Conservation (phyloP, 2,113 vertebrate genomes). For the Cardinalis cardinalis region DNA sequence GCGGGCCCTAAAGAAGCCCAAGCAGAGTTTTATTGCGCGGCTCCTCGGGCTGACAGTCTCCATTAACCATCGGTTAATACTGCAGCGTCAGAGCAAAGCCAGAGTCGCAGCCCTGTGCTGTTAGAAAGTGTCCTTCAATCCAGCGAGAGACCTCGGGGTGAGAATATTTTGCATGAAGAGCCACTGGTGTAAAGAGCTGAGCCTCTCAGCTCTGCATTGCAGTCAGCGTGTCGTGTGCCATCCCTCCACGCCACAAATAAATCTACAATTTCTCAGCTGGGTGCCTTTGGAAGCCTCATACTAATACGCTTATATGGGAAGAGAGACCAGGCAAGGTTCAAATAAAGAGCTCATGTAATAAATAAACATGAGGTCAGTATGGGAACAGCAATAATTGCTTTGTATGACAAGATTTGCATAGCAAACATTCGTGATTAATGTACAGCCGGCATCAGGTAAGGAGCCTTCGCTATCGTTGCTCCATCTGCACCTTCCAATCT, state of each 20-base stretch:
- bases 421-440: conserved; percentile 69
- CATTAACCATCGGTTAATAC: conserved; percentile 50
- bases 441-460: conserved; percentile 16
- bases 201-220: conserved; percentile 14
- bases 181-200: not conserved
- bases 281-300: conserved; percentile 24
- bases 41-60: conserved; percentile 33
- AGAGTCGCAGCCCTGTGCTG: not conserved
- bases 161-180: conserved; percentile 54
- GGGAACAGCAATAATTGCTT: conserved; percentile 63
- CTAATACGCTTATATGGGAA: conserved; percentile 8
- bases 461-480: conserved; percentile 2
- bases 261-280: conserved; percentile 36
- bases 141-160: conserved; percentile 42
- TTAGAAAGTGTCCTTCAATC: conserved; percentile 34
- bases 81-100: conserved; percentile 37
- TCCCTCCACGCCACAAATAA: not conserved
- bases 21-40: not conserved
- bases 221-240: not conserved
- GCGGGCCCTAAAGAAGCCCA: not conserved
- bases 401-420: conserved; percentile 69
- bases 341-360: conserved; percentile 62
- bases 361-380: conserved; percentile 70
- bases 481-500: conserved; percentile 46
- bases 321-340: conserved; percentile 49